These are phyloP conservation scores for Eupithecia centaureata DNA, from an alignment of 2,888 invertebrate genomes.

Conservation along the genomic window DNA sequence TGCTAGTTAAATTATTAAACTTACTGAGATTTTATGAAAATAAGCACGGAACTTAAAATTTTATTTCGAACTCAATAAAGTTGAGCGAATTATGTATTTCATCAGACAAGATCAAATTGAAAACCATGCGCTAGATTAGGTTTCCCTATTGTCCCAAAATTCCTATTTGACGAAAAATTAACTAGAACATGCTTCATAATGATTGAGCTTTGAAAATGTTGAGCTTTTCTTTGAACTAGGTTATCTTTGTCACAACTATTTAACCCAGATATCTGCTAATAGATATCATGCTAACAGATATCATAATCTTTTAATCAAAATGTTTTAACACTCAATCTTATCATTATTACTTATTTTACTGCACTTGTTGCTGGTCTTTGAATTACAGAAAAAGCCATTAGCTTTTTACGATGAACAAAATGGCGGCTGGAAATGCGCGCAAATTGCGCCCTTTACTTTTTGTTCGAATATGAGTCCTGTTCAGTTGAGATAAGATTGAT, in stretches of 20 bases:
- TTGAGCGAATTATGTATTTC: not conserved
- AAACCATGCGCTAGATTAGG: not conserved
- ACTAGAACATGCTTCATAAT: not conserved
- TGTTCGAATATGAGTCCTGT: conserved; percentile 53
- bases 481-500: conserved; percentile 48
- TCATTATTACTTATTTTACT: conserved; percentile 74
- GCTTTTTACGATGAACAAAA: conserved; percentile 80
- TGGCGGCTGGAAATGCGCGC: conserved; percentile 65
- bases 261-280: too few species aligned
- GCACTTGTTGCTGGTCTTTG: conserved; percentile 74
- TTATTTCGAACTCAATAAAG: not conserved
- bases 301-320: conserved; percentile 3
- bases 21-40: not conserved
- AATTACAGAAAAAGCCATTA: conserved; percentile 73
- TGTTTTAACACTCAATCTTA: conserved; percentile 45
- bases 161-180: not conserved
- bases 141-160: not conserved
- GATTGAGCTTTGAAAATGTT: not conserved
- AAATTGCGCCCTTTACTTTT: conserved; percentile 44
- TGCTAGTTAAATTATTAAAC: not conserved
- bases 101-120: not conserved
- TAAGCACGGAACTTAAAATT: not conserved
- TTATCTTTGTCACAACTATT: not conserved
- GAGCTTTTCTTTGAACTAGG: not conserved
- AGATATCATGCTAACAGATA: not conserved